Evolutionary conservation across 2,113 vertebrate species (phyloP), one percentile per base, ranked within the genome.

Genomic region (Rhodinocichla rosea): DNA sequence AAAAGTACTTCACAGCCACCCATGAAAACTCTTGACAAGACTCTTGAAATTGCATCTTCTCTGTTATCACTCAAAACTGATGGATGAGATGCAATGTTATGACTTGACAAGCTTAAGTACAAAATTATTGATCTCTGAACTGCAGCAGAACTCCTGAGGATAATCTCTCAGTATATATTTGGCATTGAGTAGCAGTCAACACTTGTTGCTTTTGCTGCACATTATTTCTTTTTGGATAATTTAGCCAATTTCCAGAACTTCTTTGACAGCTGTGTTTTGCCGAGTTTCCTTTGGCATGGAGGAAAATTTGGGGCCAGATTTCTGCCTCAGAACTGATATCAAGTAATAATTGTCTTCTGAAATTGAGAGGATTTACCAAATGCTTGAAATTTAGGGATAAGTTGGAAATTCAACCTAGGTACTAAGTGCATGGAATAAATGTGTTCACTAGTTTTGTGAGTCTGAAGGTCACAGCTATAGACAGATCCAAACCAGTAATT

Each of bases 61-160:
- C 53, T 86, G n/a, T 24, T 89, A 81, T 19, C 22, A 12, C 4
- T 64, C 47, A 75, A 30, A 83, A 81, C 57, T 11, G n/a, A 17
- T 92, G 24, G 6, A 10, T 52, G 47, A 75, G 75, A 53, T 47
- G 15, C 33, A 20, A 9, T 33, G 16, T 49, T 47, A n/a, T 30
- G 60, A 53, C 53, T 67, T 90, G 71, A 39, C 56, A 93, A 56
- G 26, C 78, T 57, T 81, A 18, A 83, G 35, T 52, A 50, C 45
- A 28, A 73, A 87, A 65, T 87, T 62, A 69, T 3, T 94, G 85
- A 55, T 93, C 62, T 89, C 64, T 87, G 65, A 96, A 91, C 77
- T 95, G 52, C n/a, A 80, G n/a, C 65, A 96, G 70, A 49, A 44
- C 84, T 39, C 21, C 71, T 45, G 20, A 90, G 59, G 39, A 71